These are phyloP conservation scores for Drosophila diplacantha DNA, from an alignment of 2,888 invertebrate genomes.

Conservation along the genomic window DNA sequence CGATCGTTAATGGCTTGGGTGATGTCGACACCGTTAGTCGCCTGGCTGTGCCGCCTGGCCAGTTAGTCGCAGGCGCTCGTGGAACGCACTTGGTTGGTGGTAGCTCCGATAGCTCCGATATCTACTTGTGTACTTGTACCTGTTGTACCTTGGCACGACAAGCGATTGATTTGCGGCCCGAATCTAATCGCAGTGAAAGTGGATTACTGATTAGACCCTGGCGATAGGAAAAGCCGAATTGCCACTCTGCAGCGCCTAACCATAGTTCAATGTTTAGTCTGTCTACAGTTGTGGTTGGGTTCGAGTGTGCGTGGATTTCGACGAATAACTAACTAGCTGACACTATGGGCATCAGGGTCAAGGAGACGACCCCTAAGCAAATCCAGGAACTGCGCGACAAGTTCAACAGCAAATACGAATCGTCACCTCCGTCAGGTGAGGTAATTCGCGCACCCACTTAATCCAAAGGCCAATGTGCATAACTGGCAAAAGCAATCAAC, in stretches of 20 bases:
- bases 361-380: conserved; percentile 64
- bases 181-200: conserved; percentile 58
- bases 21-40: conserved; percentile 53
- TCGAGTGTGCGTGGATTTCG: conserved; percentile 17
- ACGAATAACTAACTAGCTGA: conserved; percentile 6
- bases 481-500: not conserved
- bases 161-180: conserved; percentile 19
- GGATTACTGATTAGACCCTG: conserved; percentile 57
- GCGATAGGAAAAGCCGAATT: conserved; percentile 43
- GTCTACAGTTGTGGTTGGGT: conserved; percentile 8
- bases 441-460: not conserved
- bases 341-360: conserved; percentile 63
- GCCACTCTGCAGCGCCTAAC: conserved; percentile 12
- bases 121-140: not conserved
- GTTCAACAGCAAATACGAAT: conserved; percentile 72
- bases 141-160: conserved; percentile 1
- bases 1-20: conserved; percentile 21
- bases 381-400: conserved; percentile 73
- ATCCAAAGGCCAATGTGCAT: conserved; percentile 24
- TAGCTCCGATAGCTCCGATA: not conserved
- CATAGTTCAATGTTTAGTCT: conserved; percentile 46
- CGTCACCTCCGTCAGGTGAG: conserved; percentile 68
- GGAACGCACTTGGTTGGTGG: conserved; percentile 37
- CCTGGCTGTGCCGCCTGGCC: conserved; percentile 2
- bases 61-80: conserved; percentile 46